phyloP scores from a whole-genome alignment of 2,888 invertebrate genomes.

The Ligdia adustata region DNA sequence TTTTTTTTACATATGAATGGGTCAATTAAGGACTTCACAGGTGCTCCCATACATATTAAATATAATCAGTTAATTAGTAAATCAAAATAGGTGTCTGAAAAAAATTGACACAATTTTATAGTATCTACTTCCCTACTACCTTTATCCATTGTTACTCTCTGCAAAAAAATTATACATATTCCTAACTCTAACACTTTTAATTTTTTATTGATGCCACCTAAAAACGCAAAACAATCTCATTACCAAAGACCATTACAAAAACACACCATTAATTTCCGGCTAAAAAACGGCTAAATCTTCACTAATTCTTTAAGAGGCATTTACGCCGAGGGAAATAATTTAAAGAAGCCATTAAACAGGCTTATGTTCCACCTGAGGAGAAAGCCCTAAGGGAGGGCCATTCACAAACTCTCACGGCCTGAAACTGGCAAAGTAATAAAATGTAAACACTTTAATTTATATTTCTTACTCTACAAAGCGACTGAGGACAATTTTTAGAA shows the following conservation, averaged over 20 bases:
- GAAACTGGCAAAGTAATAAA: background rate
- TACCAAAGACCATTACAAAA: no score
- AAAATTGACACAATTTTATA: no score
- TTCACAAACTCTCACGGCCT: conserved; percentile 1
- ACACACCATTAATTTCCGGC: conserved; percentile 14
- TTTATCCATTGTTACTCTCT: no score
- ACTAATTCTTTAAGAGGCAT: conserved; percentile 29
- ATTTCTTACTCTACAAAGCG: conserved; percentile 3
- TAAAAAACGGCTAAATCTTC: conserved; percentile 29
- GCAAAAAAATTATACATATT: no score
- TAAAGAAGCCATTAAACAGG: conserved; percentile 26
- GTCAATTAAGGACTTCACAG: no score
- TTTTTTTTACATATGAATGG: no score
- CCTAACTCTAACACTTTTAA: background rate
- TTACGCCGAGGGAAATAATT: conserved; percentile 24
- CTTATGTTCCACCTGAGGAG: conserved; percentile 22
- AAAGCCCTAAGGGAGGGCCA: conserved; percentile 4
- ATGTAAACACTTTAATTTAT: background rate
- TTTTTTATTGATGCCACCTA: background rate
- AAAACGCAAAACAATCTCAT: background rate
- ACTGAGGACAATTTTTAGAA: no score
- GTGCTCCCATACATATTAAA: no score
- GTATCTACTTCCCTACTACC: no score
- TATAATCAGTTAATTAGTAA: no score
- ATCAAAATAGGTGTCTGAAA: no score